Evolutionary conservation across 2,113 vertebrate species (phyloP).

Genomic region (Triplophysa dalaica): DNA sequence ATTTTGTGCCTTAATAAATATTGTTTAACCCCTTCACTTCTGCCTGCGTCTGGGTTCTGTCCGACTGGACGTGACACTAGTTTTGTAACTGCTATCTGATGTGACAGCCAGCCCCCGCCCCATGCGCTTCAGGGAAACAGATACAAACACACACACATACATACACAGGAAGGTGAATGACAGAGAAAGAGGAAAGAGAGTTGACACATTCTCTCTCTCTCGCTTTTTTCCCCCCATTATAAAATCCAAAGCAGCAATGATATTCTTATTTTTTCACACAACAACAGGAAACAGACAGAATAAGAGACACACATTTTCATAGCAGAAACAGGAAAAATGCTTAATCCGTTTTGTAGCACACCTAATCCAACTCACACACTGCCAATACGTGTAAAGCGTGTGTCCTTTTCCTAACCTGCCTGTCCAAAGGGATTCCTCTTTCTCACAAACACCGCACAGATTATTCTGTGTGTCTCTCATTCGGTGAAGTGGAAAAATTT

Average conservation of each 20-base stretch:
- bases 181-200: conserved; percentile 28
- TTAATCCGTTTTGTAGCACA: background rate
- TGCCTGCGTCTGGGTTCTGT: too few species aligned
- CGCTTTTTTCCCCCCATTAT: background rate
- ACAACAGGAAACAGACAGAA: conserved; percentile 51
- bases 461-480: conserved; percentile 42
- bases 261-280: conserved; percentile 14
- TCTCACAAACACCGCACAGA: conserved; percentile 30
- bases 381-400: background rate
- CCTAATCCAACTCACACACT: background rate
- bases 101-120: background rate
- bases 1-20: too few species aligned
- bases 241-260: conserved; percentile 3
- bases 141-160: conserved; percentile 28
- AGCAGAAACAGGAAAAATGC: background rate
- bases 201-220: conserved; percentile 15
- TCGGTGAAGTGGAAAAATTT: conserved; percentile 71
- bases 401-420: background rate
- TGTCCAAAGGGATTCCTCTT: conserved; percentile 44
- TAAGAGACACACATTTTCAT: background rate
- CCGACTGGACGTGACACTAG: too few species aligned
- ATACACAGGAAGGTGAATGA: conserved; percentile 29
- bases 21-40: too few species aligned
- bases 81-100: background rate
- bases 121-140: background rate